A percentile compares a stretch with the other conserved stretches of the same genome.
phyloP scores from a whole-genome alignment of 2,797 vertebrate species.

The Arnoldichthys spilopterus region DNA sequence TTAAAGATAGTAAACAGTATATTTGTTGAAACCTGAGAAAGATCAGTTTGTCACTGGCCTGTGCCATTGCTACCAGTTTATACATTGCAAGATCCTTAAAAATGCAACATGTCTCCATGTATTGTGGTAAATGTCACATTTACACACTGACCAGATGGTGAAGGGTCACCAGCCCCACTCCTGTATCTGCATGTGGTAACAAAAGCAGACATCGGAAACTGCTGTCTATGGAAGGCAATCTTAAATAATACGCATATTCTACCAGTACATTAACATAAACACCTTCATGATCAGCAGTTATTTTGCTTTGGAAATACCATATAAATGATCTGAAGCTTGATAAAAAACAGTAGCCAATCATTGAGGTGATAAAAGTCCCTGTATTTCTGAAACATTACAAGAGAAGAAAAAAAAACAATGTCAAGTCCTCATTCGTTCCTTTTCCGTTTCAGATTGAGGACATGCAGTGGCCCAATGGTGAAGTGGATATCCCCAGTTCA shows the following conservation, averaged over 20 bases:
- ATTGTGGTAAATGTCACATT: slow-evolving; percentile 6
- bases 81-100: neutral
- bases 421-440: too few relatives aligned
- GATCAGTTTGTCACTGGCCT: neutral
- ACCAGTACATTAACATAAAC: too few relatives aligned
- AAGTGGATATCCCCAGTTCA: slow-evolving; percentile 86
- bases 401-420: too few relatives aligned
- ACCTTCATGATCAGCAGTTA: too few relatives aligned
- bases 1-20: neutral
- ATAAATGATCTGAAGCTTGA: too few relatives aligned
- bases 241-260: too few relatives aligned
- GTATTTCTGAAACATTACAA: too few relatives aligned
- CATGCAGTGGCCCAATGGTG: slow-evolving; percentile 92
- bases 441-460: slow-evolving; percentile 87
- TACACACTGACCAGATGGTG: neutral
- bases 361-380: too few relatives aligned
- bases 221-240: neutral
- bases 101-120: neutral
- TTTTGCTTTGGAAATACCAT: too few relatives aligned
- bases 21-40: neutral
- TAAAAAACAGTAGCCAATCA: too few relatives aligned
- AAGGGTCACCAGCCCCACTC: neutral
- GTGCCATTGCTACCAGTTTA: neutral
- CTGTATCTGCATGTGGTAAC: neutral
- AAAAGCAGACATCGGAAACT: neutral